Evolutionary conservation across 2,888 invertebrate genomes (phyloP), one percentile per base, ranked within the genome.

Genomic region (Machimus rusticus): DNA sequence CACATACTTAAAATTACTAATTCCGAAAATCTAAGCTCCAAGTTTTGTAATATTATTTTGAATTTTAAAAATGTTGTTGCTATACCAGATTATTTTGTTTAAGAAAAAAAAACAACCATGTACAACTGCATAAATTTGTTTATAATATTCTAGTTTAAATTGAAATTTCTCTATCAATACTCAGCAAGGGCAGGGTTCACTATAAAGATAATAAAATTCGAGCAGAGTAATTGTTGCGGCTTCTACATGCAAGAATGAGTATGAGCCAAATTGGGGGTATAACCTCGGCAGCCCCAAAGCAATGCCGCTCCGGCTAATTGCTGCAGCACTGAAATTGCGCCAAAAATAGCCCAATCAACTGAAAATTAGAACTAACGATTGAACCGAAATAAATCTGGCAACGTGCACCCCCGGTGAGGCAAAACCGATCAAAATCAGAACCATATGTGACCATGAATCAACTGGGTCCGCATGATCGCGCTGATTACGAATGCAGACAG

Each of bases 361-460:
- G 66, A 66, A 66, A 66, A 66, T 66, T 66, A 66, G 66, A 66
- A 66, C 19, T 66, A 66, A 23, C 66, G 66, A 66, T 66, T 66
- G 66, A 66, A 66, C 66, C 23, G 66, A 66, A 66, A 66, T 39
- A 51, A 86, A 86, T 76, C 86, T 86, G 86, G 86, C 86, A 86
- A 86, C 77, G 43, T 76, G 37, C 31, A 76, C 51, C 46, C 43
- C 46, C 39, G 46, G 74, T 34, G 76, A 74, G 46, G 76, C 76
- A 86, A 39, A 86, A 86, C 55, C 77, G 43, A 81, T 78, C 46
- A 78, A 86, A 86, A 86, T 86, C 76, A 77, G 34, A 86, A 74
- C 74, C 86, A 86, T 86, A 86, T 86, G 86, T 12, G 74, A 39
- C 43, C 66, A 85, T 74, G 74, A 85, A 86, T 77, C 66, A 28